Evolutionary conservation across 2,797 vertebrate species (phyloP).

Genomic region (Sebastes melanostomus): DNA sequence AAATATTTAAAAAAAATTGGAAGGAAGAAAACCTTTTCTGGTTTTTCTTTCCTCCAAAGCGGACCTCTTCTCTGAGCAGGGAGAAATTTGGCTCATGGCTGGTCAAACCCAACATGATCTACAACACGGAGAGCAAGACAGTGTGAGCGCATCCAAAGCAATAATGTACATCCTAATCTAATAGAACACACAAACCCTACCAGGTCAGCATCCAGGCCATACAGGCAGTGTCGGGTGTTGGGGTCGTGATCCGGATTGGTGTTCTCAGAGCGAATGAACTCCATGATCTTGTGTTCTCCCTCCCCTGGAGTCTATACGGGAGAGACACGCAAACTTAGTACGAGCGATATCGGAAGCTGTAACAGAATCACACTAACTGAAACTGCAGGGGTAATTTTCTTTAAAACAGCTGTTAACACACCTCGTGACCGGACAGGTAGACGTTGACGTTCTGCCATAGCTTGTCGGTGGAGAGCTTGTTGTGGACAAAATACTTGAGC

Average conservation of each 20-base stretch:
- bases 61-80: slow-evolving; percentile 97
- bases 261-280: slow-evolving; percentile 97
- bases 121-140: slow-evolving; percentile 36
- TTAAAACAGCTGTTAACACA: slow-evolving; percentile 58
- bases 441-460: slow-evolving; percentile 93
- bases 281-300: slow-evolving; percentile 99
- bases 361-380: background rate
- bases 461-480: slow-evolving; percentile 94
- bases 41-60: slow-evolving; percentile 96
- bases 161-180: background rate
- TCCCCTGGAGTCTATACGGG: slow-evolving; percentile 91
- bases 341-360: accelerated
- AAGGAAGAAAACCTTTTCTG: slow-evolving; percentile 85
- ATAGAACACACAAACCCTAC: slow-evolving; percentile 72
- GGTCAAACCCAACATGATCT: slow-evolving; percentile 99
- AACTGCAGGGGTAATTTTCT: background rate
- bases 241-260: slow-evolving; percentile 88
- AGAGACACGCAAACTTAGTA: background rate
- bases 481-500: slow-evolving; percentile 97
- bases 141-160: background rate
- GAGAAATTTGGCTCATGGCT: slow-evolving; percentile 98
- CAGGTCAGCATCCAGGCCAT: slow-evolving; percentile 98
- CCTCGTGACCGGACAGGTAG: slow-evolving; percentile 98
- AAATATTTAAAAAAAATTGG: background rate
- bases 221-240: slow-evolving; percentile 98